A percentile compares a stretch with the other conserved stretches of the same genome.
Evolutionary conservation across 2,113 vertebrate genomes (phyloP).

Genomic region (Rhea americana): DNA sequence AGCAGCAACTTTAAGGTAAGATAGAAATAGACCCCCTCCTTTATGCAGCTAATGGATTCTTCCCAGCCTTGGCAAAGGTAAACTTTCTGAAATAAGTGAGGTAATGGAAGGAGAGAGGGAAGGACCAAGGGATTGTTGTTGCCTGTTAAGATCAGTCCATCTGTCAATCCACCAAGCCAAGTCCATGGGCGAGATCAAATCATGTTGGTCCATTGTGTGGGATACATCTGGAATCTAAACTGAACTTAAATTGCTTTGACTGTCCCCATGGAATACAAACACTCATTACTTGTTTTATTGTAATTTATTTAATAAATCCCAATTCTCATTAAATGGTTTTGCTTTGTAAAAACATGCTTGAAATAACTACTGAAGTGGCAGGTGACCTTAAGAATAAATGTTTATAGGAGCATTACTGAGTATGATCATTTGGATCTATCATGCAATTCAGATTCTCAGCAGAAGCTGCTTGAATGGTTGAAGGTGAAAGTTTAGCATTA

Average conservation of each 20-base stretch:
- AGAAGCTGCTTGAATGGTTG: not conserved
- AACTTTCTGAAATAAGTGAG: not conserved
- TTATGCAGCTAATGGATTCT: not conserved
- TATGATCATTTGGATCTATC: not conserved
- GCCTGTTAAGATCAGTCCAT: not conserved
- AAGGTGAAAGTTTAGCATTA: constrained; percentile 17
- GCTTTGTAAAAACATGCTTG: not conserved
- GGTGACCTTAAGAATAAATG: not conserved
- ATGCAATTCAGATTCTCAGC: not conserved
- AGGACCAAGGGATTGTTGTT: not conserved
- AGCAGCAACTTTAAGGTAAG: not conserved
- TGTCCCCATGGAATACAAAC: accelerated
- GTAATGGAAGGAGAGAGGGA: not conserved
- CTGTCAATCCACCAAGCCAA: not conserved
- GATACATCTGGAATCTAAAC: not conserved
- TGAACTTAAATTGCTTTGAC: not conserved
- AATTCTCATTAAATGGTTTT: not conserved
- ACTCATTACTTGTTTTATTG: not conserved
- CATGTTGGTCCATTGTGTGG: not conserved
- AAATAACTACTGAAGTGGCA: not conserved
- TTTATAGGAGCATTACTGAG: not conserved
- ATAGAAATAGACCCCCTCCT: not conserved
- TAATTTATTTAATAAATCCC: not conserved
- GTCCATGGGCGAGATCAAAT: not conserved
- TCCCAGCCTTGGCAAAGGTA: not conserved